Percentiles rank a stretch among this genome's conserved stretches.
Conservation (phyloP, 2,797 vertebrate species). For the Gambelia wislizenii region DNA sequence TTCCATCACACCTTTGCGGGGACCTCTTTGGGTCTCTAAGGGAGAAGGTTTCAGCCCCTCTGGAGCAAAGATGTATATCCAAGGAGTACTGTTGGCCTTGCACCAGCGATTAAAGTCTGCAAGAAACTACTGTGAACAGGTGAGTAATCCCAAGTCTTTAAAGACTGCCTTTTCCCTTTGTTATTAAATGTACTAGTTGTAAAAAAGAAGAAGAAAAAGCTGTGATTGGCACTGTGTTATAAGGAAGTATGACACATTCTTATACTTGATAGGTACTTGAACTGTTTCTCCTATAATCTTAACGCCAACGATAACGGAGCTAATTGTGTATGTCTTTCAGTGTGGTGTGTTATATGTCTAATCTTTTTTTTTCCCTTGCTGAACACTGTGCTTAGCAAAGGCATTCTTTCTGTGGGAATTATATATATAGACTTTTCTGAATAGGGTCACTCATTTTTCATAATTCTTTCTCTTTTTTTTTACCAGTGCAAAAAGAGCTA, state of each 20-base stretch:
- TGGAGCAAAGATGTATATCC: conserved; percentile 75
- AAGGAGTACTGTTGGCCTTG: conserved; percentile 77
- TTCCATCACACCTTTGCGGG: conserved; percentile 75
- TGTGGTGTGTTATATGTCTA: conserved; percentile 76
- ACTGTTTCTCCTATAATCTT: conserved; percentile 80
- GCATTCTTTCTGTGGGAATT: conserved; percentile 60
- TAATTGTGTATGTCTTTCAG: conserved; percentile 82
- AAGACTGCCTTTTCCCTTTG: conserved; percentile 66
- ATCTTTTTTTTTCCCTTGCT: conserved; percentile 61
- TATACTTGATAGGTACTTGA: conserved; percentile 75
- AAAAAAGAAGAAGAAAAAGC: conserved; percentile 42
- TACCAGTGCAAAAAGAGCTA: background rate
- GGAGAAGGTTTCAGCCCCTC: conserved; percentile 80
- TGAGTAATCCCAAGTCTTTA: conserved; percentile 78
- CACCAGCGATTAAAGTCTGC: conserved; percentile 73
- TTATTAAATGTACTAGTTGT: conserved; percentile 63
- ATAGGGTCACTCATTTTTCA: conserved; percentile 49
- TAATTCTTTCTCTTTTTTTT: conserved; percentile 20
- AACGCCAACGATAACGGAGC: conserved; percentile 80
- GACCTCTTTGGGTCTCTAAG: conserved; percentile 78
- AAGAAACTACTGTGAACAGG: conserved; percentile 79
- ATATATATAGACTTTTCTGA: conserved; percentile 55
- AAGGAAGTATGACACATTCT: conserved; percentile 77
- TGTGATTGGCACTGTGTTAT: conserved; percentile 73
- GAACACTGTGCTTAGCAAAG: conserved; percentile 59